phyloP scores from a whole-genome alignment of 1,140 invertebrate species.

The Pachypeltis micranthus region DNA sequence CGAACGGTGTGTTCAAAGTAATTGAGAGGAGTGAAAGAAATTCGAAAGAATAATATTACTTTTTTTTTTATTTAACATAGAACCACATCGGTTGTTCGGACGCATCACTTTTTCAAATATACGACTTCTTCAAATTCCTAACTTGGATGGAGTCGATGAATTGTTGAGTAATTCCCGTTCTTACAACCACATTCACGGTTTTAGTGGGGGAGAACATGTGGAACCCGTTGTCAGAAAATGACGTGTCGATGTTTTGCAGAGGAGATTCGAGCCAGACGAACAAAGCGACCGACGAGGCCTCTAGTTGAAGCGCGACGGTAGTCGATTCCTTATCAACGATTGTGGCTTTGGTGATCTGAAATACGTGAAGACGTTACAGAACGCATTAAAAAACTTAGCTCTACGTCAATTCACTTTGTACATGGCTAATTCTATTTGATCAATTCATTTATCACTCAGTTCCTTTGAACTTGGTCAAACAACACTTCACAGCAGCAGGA shows the following conservation, averaged over 20 bases:
- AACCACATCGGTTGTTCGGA: too few relatives aligned
- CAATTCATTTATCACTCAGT: too few relatives aligned
- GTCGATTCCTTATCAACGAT: not conserved
- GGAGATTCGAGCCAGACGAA: conserved; percentile 51
- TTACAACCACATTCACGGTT: not conserved
- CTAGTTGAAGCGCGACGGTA: not conserved
- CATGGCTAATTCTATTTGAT: too few relatives aligned
- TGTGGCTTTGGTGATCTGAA: not conserved
- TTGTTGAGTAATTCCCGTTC: not conserved
- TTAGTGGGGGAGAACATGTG: conserved; percentile 15
- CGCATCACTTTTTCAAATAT: too few relatives aligned
- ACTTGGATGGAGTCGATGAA: not conserved
- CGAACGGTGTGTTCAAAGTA: too few relatives aligned
- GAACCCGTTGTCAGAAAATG: conserved; percentile 56
- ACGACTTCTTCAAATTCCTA: not conserved
- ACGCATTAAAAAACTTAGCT: not conserved
- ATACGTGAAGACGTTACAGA: not conserved
- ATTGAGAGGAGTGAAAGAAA: too few relatives aligned
- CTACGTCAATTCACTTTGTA: too few relatives aligned
- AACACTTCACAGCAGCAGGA: too few relatives aligned
- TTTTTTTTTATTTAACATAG: too few relatives aligned
- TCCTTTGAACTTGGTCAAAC: too few relatives aligned
- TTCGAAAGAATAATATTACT: too few relatives aligned
- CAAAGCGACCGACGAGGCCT: conserved; percentile 35
- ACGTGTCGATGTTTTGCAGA: conserved; percentile 33